Conservation (phyloP, 2,113 vertebrate genomes). For the Pachyramphus minor region DNA sequence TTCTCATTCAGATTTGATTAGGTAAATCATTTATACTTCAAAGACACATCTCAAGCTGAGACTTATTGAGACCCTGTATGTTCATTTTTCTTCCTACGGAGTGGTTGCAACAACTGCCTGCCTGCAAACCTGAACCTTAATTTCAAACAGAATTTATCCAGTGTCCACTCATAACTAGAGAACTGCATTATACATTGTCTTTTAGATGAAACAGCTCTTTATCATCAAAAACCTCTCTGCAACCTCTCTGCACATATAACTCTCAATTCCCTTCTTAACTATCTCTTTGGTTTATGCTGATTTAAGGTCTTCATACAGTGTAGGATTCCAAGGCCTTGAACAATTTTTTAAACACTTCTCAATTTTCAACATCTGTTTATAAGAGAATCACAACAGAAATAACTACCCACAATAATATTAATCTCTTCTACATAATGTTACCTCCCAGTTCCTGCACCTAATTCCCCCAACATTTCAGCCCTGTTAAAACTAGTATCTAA, state of each 20-base stretch:
- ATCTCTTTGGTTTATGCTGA: not conserved
- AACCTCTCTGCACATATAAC: not conserved
- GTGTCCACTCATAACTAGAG: not conserved
- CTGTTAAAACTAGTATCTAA: not conserved
- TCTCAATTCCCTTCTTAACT: not conserved
- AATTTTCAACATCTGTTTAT: not conserved
- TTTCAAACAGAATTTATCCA: not conserved
- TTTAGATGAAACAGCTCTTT: not conserved
- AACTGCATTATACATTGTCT: not conserved
- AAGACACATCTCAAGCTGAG: not conserved
- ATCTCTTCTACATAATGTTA: not conserved
- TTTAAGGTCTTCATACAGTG: not conserved
- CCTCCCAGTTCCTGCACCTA: not conserved
- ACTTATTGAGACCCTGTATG: not conserved
- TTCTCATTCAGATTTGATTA: not conserved
- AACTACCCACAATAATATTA: not conserved
- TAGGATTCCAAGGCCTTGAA: not conserved
- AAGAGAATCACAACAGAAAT: not conserved
- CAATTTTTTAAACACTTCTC: not conserved
- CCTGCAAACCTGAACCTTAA: not conserved
- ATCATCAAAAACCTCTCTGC: not conserved
- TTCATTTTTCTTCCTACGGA: not conserved
- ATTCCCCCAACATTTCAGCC: rapidly evolving
- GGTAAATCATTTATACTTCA: not conserved
- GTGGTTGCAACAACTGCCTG: not conserved